phyloP scores from a whole-genome alignment of 2,797 vertebrate species.

The Staurois parvus region DNA sequence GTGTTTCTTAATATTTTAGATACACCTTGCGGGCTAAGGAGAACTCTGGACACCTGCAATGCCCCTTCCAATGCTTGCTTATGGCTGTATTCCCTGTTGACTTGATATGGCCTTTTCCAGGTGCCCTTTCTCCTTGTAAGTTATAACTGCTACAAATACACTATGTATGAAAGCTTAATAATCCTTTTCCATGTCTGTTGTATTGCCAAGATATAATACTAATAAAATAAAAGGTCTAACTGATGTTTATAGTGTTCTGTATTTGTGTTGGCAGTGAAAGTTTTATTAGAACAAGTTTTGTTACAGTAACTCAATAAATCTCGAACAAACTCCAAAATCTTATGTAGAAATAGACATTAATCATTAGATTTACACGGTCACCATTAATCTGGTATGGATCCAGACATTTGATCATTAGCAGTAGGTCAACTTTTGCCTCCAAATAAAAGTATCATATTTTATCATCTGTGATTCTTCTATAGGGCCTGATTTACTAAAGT shows the following conservation, averaged over 20 bases:
- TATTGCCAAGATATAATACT: not conserved
- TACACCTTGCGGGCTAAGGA: no score
- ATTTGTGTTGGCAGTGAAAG: constrained; percentile 20
- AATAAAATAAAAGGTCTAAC: constrained; percentile 11
- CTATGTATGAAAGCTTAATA: not conserved
- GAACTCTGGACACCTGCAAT: no score
- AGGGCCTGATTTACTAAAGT: not conserved
- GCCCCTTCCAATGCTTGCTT: no score
- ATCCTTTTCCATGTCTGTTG: not conserved
- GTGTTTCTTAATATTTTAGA: no score
- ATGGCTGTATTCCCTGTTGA: no score
- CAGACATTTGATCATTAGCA: constrained; percentile 15
- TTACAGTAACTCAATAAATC: constrained; percentile 17
- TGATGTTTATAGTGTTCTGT: constrained; percentile 15
- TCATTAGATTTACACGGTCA: constrained; percentile 4
- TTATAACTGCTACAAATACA: not conserved
- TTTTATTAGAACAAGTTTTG: constrained; percentile 23
- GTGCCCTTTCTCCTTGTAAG: not conserved
- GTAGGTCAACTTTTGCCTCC: not conserved
- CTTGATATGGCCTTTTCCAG: not conserved
- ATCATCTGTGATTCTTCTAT: not conserved
- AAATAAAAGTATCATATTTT: not conserved
- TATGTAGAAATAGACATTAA: constrained; percentile 14
- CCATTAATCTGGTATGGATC: not conserved
- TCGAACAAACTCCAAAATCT: not conserved